phyloP scores from a whole-genome alignment of 2,797 vertebrate genomes.

The Crax fasciolata region DNA sequence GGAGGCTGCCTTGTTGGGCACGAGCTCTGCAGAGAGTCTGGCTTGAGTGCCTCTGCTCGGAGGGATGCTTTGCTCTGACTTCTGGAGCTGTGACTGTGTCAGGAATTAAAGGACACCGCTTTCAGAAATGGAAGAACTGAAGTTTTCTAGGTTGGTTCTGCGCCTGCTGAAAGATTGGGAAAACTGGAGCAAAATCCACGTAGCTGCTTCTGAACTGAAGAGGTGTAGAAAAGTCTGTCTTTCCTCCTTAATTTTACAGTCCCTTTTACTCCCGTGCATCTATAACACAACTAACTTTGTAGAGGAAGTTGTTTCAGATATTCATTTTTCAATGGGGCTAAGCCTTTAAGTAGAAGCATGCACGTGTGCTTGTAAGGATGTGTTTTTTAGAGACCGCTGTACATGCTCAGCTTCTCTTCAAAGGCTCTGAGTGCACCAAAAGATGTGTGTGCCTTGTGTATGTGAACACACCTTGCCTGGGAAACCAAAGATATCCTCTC shows the following conservation, averaged over 20 bases:
- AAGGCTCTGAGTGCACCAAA: background rate
- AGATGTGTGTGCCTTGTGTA: background rate
- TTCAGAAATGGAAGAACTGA: background rate
- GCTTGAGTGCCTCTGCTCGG: background rate
- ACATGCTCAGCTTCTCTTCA: background rate
- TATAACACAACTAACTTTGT: background rate
- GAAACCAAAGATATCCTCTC: background rate
- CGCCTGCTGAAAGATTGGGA: background rate
- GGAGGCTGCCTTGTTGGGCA: background rate
- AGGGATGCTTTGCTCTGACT: background rate
- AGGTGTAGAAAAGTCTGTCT: background rate
- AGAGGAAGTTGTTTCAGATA: background rate
- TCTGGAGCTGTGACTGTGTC: background rate
- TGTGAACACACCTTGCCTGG: background rate
- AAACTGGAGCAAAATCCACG: background rate
- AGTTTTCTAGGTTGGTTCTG: background rate
- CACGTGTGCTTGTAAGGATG: background rate
- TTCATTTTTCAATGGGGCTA: background rate
- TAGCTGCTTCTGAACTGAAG: background rate
- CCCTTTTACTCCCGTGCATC: background rate
- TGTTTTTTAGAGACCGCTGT: background rate
- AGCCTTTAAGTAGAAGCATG: background rate
- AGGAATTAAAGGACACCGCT: background rate
- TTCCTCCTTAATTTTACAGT: background rate
- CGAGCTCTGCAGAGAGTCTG: background rate